Evolutionary conservation across 1,140 invertebrate genomes (phyloP), one percentile per base, ranked within the genome.

Genomic region (Drosophila neocordata): DNA sequence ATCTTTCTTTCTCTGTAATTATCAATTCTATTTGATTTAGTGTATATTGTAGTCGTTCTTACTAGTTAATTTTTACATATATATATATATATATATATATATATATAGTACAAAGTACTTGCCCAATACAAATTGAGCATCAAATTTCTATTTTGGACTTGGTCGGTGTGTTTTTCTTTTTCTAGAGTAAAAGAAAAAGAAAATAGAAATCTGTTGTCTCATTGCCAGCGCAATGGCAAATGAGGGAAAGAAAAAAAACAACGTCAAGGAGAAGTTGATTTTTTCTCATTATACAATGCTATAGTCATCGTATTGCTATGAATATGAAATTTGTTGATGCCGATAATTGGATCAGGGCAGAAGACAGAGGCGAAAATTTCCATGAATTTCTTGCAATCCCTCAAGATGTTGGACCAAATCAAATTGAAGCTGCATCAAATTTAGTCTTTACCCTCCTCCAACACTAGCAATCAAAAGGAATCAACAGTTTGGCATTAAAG

Each of bases 401-500:
- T 20, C 15, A 9, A 20, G 15, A 20, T 48, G 41, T 15, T 48
- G 41, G 8, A 20, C 13, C 41, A 48, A 48, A 48, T 18, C 9
- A 48, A 48, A 48, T 48, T 48, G 41, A 48, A 20, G 18, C 18
- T 48, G 41, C 41, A 48, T 48, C 56, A 44, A 48, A 41, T 22
- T 41, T 15, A 37, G 34, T 13, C 38, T 55, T 58, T 41, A 57
- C 12, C 27, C 56, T 31, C 13, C 48, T 15, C n/a, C n/a, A n/a
- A n/a, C n/a, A n/a, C n/a, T n/a, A n/a, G n/a, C n/a, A 22, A 37
- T 18, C 15, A 9, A 65, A 48, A 48, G 41, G 83, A 87, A 87
- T 87, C 82, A 87, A 87, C 82, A 87, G 82, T 87, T 87, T 87
- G 83, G 83, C 79, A 76, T 31, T 57, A 56, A 57, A 84, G 55